These are phyloP conservation scores for Pedetes capensis DNA, from an alignment of 2,113 vertebrate species.

Conservation along the genomic window DNA sequence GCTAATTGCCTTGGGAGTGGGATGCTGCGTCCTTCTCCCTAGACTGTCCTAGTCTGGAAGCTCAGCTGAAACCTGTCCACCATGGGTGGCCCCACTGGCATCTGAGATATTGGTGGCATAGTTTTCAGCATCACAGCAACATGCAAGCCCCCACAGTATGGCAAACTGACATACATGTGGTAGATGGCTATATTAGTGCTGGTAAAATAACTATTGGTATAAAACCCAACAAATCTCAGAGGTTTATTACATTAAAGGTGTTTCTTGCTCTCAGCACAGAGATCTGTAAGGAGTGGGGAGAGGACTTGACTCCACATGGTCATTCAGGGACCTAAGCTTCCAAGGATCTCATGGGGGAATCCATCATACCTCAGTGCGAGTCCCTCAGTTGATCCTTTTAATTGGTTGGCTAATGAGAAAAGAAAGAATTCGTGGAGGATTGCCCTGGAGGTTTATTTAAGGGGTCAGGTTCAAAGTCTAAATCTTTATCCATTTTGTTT, in stretches of 20 bases:
- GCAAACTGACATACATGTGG: too few species aligned
- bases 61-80: too few species aligned
- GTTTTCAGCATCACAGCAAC: too few species aligned
- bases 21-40: too few species aligned
- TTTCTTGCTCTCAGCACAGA: background rate
- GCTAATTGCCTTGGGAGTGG: too few species aligned
- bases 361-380: background rate
- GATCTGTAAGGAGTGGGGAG: background rate
- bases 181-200: background rate
- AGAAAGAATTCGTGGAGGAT: background rate
- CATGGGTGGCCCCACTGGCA: too few species aligned
- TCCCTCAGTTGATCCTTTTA: background rate
- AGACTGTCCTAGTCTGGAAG: too few species aligned
- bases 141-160: too few species aligned
- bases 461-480: background rate
- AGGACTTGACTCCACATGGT: background rate
- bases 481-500: background rate
- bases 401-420: background rate
- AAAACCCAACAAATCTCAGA: background rate
- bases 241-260: background rate
- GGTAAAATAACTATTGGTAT: background rate
- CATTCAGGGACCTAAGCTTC: background rate
- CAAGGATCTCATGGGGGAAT: background rate
- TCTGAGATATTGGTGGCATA: too few species aligned
- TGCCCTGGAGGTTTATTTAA: background rate